Base-by-base conservation (phyloP, 2,888 invertebrate genomes). In the Timandra comae region DNA sequence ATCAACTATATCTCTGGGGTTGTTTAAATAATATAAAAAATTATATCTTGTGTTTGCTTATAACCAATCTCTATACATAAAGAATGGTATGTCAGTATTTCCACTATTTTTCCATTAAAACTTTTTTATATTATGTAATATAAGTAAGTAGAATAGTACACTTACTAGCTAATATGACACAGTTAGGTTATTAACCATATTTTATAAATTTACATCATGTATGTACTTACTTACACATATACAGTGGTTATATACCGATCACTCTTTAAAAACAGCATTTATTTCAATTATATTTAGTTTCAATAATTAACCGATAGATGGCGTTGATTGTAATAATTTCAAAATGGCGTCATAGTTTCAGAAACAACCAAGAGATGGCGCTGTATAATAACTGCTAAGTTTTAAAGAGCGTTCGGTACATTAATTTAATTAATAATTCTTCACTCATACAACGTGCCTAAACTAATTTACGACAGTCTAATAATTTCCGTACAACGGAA, bases 81-180 rank as follows among this genome's bases (percentile, higher is more conserved):
- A 54, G 59, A 52, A 52, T 59, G 63, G 56, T 52, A 63, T 65
- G 59, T 76, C 71, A 63, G 70, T 73, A 74, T 73, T 73, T 76
- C 64, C 74, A 72, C 74, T 81, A 80, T 78, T 76, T 74, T 64
- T 63, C 61, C 56, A 46, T 68, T 77, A 68, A 72, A 77, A 68
- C 63, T 69, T 72, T 61, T 73, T 73, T 71, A 71, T 71, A 76
- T 76, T 78, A 60, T 62, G 76, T 16, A 73, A 70, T 71, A 76
- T 78, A 80, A 66, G 79, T 82, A 84, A 81, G 80, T 82, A 84
- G 82, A 74, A 74, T 81, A 81, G 71, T 80, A 80, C 73, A 77
- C 82, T 85, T 85, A 85, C 41, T 41, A 33, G 43, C 84, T 85
- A 85, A 74, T 85, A 85, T 85, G 85, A 85, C 85, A 85, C 85